Percentiles rank a stretch among this genome's conserved stretches.
Evolutionary conservation across 2,113 vertebrate genomes (phyloP).

Genomic region (Calidris pugnax): DNA sequence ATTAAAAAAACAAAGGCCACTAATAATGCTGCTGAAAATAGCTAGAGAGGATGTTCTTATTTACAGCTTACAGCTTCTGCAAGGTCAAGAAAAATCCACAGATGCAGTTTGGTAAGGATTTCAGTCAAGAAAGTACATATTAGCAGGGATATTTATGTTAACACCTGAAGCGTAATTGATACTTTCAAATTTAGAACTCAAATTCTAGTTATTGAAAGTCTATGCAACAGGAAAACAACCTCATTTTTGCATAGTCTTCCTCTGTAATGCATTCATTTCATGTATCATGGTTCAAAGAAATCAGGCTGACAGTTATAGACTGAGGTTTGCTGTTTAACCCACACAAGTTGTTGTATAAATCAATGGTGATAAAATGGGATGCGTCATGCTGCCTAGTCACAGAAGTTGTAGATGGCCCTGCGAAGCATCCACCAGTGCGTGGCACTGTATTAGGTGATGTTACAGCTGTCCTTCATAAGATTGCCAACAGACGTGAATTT

Average conservation of each 20-base stretch:
- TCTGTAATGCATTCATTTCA: not conserved
- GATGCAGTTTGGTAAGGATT: not conserved
- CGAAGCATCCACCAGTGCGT: not conserved
- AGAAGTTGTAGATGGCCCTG: not conserved
- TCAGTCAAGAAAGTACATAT: not conserved
- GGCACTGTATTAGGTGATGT: rapidly evolving
- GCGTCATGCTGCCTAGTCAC: not conserved
- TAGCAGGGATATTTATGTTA: constrained; percentile 17
- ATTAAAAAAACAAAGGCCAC: not conserved
- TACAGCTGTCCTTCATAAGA: not conserved
- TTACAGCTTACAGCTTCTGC: constrained; percentile 4
- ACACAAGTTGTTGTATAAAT: not conserved
- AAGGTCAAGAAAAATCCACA: constrained; percentile 45
- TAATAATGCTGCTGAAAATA: constrained; percentile 27
- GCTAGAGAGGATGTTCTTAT: constrained; percentile 11
- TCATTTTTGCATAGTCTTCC: not conserved
- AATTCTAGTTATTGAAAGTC: not conserved
- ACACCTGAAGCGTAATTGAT: not conserved
- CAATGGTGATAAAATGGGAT: not conserved
- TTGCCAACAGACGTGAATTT: not conserved
- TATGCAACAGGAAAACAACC: not conserved
- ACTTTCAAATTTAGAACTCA: not conserved
- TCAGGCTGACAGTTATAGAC: not conserved
- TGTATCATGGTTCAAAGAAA: not conserved
- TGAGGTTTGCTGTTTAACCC: not conserved